Evolutionary conservation across 2,888 invertebrate species (phyloP).

Genomic region (Netelia inedita): DNA sequence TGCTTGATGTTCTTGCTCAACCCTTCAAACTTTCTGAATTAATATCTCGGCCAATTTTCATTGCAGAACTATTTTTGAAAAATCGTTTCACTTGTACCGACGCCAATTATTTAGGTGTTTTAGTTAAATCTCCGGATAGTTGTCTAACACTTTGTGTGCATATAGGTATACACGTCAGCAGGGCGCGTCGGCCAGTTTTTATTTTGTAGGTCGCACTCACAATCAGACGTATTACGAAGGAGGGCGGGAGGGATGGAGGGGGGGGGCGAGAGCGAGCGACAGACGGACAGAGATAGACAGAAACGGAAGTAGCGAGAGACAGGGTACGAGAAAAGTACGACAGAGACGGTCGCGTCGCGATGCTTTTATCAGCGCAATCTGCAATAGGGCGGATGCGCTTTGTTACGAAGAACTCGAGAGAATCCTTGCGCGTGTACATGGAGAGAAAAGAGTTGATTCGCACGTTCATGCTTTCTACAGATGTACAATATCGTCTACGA

Average conservation of each 20-base stretch:
- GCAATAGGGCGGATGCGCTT: conserved; percentile 45
- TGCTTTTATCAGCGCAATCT: conserved; percentile 59
- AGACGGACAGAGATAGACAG: background rate
- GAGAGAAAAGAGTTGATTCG: conserved; percentile 37
- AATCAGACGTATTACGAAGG: conserved; percentile 17
- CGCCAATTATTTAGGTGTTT: no score
- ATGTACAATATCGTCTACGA: background rate
- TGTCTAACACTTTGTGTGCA: no score
- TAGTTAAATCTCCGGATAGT: no score
- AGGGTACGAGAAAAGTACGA: conserved; percentile 9
- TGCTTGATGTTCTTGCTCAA: no score
- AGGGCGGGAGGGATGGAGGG: background rate
- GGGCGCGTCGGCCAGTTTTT: conserved; percentile 38
- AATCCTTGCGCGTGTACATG: background rate
- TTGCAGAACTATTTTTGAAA: no score
- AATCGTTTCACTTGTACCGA: no score
- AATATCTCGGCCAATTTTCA: no score
- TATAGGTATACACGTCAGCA: background rate
- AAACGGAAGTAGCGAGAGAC: background rate
- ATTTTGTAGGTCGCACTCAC: conserved; percentile 29
- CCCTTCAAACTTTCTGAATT: no score
- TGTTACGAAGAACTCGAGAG: conserved; percentile 17
- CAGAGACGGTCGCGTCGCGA: conserved; percentile 11
- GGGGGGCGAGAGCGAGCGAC: background rate
- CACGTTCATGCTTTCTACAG: conserved; percentile 7